Evolutionary conservation across 2,888 invertebrate genomes (phyloP).

Genomic region (Amphimallon solstitiale): DNA sequence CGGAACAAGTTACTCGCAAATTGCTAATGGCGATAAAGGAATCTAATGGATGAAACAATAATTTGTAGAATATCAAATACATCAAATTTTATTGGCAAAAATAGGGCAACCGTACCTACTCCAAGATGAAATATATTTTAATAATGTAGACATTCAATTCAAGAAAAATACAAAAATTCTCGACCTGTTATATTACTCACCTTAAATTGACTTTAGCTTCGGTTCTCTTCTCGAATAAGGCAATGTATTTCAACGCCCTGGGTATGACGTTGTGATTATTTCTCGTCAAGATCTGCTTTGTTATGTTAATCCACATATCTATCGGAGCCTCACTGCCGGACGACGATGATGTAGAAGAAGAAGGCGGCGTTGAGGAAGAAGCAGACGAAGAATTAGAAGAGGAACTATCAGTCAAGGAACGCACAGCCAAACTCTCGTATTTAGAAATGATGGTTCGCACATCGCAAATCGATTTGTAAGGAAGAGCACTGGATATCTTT

Average conservation of each 20-base stretch:
- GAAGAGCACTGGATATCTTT: conserved; percentile 51
- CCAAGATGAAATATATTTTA: too few species aligned
- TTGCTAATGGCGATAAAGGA: too few species aligned
- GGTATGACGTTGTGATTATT: conserved; percentile 48
- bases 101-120: too few species aligned
- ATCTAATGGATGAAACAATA: too few species aligned
- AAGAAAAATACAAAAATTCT: too few species aligned
- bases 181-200: conserved; percentile 45
- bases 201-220: conserved; percentile 49
- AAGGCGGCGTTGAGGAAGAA: too few species aligned
- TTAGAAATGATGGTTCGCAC: conserved; percentile 52
- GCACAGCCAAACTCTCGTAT: conserved; percentile 50
- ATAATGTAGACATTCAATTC: too few species aligned
- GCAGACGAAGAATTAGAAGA: too few species aligned
- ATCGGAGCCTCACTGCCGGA: conserved; percentile 47
- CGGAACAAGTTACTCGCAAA: too few species aligned
- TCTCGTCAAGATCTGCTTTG: conserved; percentile 48
- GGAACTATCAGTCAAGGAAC: conserved; percentile 14
- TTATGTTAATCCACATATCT: conserved; percentile 54
- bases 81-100: too few species aligned
- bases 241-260: conserved; percentile 58
- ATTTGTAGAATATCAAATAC: too few species aligned
- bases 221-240: conserved; percentile 53
- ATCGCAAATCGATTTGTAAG: conserved; percentile 51
- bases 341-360: neutral